Evolutionary conservation across 2,797 vertebrate genomes (phyloP), one percentile per base, ranked within the genome.

Genomic region (Adelosebastes latens): DNA sequence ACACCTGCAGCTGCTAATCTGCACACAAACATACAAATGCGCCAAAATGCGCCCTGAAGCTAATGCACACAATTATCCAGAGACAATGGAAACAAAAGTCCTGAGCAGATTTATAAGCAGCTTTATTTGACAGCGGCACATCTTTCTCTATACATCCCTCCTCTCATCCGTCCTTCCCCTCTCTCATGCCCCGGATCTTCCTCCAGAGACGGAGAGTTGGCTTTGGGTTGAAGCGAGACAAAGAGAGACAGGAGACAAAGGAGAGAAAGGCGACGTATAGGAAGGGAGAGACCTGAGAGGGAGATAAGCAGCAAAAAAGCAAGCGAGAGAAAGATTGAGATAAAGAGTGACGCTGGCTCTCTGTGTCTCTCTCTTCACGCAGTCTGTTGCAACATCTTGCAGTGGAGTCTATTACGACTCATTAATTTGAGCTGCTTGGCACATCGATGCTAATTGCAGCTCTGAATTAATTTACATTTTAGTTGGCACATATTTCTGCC

Each of bases 401-500:
- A 42, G 7, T 27, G 16, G 63, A 75, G 66, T 86, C 79, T 70
- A 86, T 86, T 83, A 86, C 60, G 27, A 87, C 83, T 85, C 82
- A 87, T 87, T 87, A 59, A 86, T 85, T 75, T 83, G 58, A 88
- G 78, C 68, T 32, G 20, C 75, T 85, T 86, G 73, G 79, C 78
- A 85, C 75, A 65, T 56, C 9, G n/a, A 39, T 80, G 72, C 83
- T 85, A 85, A 89, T 85, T 83, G 72, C 74, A 39, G 52, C 55
- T 75, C 61, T 75, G 83, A 88, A 88, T 87, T 79, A 1, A 83
- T 89, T 89, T 79, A 75, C 69, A 82, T 84, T 84, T 83, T 29
- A 84, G 59, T 4, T 76, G 72, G 61, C 65, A 39, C 67, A 75
- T 63, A 60, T 85, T 68, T 76, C 72, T 53, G 42, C 55, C 31